These are phyloP conservation scores for Tachina grossa DNA, from an alignment of 2,888 invertebrate species.

Conservation along the genomic window DNA sequence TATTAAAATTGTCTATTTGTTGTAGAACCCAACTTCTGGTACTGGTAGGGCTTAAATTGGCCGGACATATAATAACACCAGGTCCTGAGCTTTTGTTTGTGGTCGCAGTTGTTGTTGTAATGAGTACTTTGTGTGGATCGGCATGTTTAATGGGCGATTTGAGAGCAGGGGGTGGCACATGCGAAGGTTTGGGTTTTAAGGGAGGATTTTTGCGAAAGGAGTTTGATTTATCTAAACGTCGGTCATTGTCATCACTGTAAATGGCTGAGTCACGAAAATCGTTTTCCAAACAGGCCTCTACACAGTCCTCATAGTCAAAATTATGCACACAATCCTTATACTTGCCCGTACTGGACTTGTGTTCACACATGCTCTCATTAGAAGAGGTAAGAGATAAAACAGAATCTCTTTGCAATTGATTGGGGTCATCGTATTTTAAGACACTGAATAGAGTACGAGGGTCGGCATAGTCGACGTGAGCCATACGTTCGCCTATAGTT, in stretches of 20 bases:
- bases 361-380: constrained; percentile 81
- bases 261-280: constrained; percentile 93
- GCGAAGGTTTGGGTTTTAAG: constrained; percentile 76
- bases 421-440: constrained; percentile 76
- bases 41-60: constrained; percentile 77
- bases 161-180: constrained; percentile 68
- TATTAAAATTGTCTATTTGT: constrained; percentile 82
- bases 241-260: constrained; percentile 87
- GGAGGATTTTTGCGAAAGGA: constrained; percentile 76
- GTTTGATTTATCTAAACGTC: constrained; percentile 77
- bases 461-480: constrained; percentile 93
- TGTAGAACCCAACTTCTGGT: constrained; percentile 82
- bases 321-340: constrained; percentile 81
- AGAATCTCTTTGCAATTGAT: constrained; percentile 80
- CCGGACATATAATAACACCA: constrained; percentile 76
- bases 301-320: constrained; percentile 89
- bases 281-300: constrained; percentile 87
- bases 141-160: constrained; percentile 58
- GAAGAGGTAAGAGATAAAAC: constrained; percentile 82
- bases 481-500: constrained; percentile 93
- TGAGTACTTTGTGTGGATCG: constrained; percentile 7
- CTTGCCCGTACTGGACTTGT: constrained; percentile 66
- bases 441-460: constrained; percentile 87
- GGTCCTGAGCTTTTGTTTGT: constrained; percentile 23
- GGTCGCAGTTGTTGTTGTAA: too few relatives aligned